phyloP scores from a whole-genome alignment of 2,888 invertebrate genomes.

The Pteria penguin region DNA sequence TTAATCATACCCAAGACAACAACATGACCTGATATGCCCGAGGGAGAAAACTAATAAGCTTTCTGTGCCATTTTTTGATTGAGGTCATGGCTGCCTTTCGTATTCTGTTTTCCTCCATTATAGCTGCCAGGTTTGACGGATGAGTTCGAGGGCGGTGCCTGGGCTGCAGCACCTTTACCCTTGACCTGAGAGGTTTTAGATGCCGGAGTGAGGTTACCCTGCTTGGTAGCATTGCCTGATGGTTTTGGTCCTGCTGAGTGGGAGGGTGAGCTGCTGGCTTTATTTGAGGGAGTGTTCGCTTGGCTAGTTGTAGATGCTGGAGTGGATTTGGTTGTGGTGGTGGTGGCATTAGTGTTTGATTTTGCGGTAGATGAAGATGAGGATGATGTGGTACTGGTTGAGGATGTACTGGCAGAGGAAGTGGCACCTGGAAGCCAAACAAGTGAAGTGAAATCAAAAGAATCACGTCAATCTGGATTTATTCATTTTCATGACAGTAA shows the following conservation, averaged over 20 bases:
- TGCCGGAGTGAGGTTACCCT: too few species aligned
- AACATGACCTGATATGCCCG: too few species aligned
- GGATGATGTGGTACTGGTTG: not conserved
- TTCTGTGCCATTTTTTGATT: not conserved
- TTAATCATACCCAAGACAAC: too few species aligned
- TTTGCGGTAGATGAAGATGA: not conserved
- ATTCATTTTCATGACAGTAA: too few species aligned
- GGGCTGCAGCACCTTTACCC: not conserved
- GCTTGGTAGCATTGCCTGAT: too few species aligned
- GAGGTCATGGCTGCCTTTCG: not conserved
- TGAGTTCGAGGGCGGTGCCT: not conserved
- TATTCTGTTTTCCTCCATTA: conserved; percentile 4
- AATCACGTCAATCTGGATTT: too few species aligned
- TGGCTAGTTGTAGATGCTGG: not conserved
- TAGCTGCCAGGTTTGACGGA: conserved; percentile 25
- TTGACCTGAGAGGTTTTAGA: conserved; percentile 16
- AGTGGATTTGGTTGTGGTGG: not conserved
- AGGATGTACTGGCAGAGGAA: too few species aligned
- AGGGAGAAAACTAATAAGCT: too few species aligned
- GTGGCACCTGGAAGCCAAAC: too few species aligned
- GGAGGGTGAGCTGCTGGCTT: not conserved
- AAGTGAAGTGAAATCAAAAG: too few species aligned
- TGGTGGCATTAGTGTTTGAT: not conserved
- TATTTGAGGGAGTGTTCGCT: not conserved
- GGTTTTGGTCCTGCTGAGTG: conserved; percentile 2